Evolutionary conservation across 2,113 vertebrate species (phyloP).

Genomic region (Rafetus swinhoei): DNA sequence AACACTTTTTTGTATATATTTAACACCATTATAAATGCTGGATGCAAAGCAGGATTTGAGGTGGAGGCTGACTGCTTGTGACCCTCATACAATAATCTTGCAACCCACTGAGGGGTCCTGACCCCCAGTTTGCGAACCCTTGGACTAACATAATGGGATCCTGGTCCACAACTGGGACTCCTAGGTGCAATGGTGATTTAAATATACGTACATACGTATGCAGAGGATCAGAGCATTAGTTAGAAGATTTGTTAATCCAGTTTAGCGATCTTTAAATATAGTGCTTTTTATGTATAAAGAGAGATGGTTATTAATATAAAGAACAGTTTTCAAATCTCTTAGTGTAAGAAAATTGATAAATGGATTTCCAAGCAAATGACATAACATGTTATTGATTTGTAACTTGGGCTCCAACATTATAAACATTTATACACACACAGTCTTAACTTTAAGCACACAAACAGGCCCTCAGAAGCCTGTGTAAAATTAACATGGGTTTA

Average conservation of each 20-base stretch:
- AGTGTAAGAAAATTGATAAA: neutral
- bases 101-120: too few relatives aligned
- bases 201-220: neutral
- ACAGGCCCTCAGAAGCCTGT: fast-evolving
- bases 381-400: neutral
- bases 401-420: neutral
- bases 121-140: too few relatives aligned
- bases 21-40: too few relatives aligned
- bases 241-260: neutral
- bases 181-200: neutral
- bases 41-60: too few relatives aligned
- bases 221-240: neutral
- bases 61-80: too few relatives aligned
- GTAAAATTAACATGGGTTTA: neutral
- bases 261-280: neutral
- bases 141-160: neutral
- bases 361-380: neutral
- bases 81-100: too few relatives aligned
- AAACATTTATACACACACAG: fast-evolving
- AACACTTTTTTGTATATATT: too few relatives aligned
- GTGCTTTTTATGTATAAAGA: neutral
- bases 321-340: neutral
- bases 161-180: neutral
- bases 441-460: neutral
- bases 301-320: neutral